Evolutionary conservation across 30 jellyfish, hydroid and myxozoan genomes (phyloP), one percentile per base, ranked within the genome.

Genomic region (Hydractinia echinata): DNA sequence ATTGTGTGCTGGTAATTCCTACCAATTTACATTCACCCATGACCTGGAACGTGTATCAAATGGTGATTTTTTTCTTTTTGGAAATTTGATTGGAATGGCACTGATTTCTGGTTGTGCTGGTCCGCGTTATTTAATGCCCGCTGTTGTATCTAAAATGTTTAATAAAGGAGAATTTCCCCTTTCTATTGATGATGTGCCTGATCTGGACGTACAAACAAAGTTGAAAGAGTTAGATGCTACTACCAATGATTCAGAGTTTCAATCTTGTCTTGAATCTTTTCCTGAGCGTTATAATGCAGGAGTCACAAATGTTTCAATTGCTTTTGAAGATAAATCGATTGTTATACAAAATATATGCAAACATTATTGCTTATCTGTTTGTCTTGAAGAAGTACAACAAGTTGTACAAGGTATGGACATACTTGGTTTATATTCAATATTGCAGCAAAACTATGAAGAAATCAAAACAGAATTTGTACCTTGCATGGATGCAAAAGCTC

Each of bases 61-160:
- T 66, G 70, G 71, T 4, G 88, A 80, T 50, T 80, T 10, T 66
- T 55, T 51, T 61, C 18, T 61, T 20, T 79, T 56, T 79, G 83
- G 88, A 53, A 61, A 68, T 14, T 55, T 62, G 14, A 53, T 80
- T 20, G 88, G 72, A n/a, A 16, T 80, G 4, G 83, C 88, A 11
- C 69, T 80, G 48, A 16, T 80, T 9, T 55, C 77, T 19, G 89
- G 58, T 13, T 67, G 89, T 61, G 82, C 76, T 67, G 89, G 89
- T 13, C 89, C 89, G 15, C 72, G 89, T 1, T 82, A 70, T 50
- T 66, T 82, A 8, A 67, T 69, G 83, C 83, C 83, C 5, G 54
- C 61, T 53, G 84, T 82, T 51, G 89, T 69, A 4, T 69, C 83
- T 21, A 68, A 69, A 50, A 21, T 48, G 74, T 53, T 82, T 8